Conservation (phyloP, 2,888 invertebrate species). For the Cosmopolites sordidus region DNA sequence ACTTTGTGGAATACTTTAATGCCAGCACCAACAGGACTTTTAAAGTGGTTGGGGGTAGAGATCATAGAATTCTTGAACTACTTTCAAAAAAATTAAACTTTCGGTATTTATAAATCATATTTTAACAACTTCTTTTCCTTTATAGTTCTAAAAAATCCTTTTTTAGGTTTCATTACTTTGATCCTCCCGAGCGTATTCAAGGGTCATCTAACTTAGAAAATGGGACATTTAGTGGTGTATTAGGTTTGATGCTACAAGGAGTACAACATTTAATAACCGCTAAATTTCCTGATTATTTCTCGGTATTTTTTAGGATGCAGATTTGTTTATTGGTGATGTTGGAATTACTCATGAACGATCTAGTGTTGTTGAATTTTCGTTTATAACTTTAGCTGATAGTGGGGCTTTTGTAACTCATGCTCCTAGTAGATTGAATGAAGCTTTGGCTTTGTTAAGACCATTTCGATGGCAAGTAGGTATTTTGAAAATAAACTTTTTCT, state of each 20-base stretch:
- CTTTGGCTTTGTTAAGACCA: slow-evolving; percentile 67
- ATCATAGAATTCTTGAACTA: slow-evolving; percentile 63
- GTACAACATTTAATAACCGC: slow-evolving; percentile 43
- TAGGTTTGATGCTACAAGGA: slow-evolving; percentile 66
- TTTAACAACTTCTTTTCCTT: background rate
- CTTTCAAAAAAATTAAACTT: slow-evolving; percentile 67
- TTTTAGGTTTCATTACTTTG: slow-evolving; percentile 62
- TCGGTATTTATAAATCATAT: background rate
- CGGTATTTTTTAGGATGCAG: slow-evolving; percentile 54
- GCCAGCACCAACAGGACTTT: slow-evolving; percentile 42
- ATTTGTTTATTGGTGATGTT: slow-evolving; percentile 71
- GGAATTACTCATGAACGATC: slow-evolving; percentile 69
- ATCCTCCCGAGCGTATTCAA: slow-evolving; percentile 69
- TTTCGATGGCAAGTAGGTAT: slow-evolving; percentile 64
- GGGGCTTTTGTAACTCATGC: slow-evolving; percentile 74
- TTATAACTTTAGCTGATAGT: slow-evolving; percentile 70
- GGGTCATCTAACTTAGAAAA: slow-evolving; percentile 61
- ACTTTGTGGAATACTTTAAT: slow-evolving; percentile 65
- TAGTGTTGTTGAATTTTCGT: slow-evolving; percentile 71
- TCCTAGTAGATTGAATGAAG: slow-evolving; percentile 68
- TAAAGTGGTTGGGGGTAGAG: slow-evolving; percentile 65
- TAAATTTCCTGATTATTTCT: too few species aligned
- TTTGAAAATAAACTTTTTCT: too few species aligned
- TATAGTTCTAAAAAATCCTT: background rate
- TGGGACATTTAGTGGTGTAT: slow-evolving; percentile 66